These are phyloP conservation scores for Pycnomerus fuliginosus DNA, from an alignment of 2,888 invertebrate genomes.

Conservation along the genomic window DNA sequence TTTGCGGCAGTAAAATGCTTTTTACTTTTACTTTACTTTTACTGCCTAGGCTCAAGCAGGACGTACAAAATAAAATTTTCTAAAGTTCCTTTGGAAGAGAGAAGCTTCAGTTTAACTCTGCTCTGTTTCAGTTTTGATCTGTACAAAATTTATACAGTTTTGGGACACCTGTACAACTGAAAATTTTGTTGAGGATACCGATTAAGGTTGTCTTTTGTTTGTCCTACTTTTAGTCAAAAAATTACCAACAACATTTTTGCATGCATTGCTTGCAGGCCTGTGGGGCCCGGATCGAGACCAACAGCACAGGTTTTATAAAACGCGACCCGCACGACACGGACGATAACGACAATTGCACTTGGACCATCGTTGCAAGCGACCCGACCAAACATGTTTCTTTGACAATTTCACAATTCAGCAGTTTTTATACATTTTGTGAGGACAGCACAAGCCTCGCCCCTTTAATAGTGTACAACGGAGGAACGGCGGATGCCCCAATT, in stretches of 20 bases:
- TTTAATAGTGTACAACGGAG: conserved; percentile 66
- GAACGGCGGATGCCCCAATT: conserved; percentile 62
- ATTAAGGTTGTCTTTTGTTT: conserved; percentile 9
- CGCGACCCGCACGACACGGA: conserved; percentile 12
- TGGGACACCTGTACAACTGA: too few relatives aligned
- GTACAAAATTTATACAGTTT: too few relatives aligned
- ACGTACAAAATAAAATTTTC: too few relatives aligned
- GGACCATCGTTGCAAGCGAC: conserved; percentile 64
- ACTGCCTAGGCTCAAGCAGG: too few relatives aligned
- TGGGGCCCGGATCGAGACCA: conserved; percentile 65
- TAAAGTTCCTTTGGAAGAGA: too few relatives aligned
- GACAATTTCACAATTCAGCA: conserved; percentile 63
- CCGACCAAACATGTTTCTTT: conserved; percentile 66
- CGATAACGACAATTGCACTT: conserved; percentile 58
- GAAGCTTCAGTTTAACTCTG: too few relatives aligned
- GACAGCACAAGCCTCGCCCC: too few relatives aligned
- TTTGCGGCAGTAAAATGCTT: too few relatives aligned
- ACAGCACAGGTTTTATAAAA: conserved; percentile 53
- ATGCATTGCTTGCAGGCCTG: too few relatives aligned
- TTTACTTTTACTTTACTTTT: too few relatives aligned
- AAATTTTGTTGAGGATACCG: conserved; percentile 1
- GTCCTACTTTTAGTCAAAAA: conserved; percentile 6
- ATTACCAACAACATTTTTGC: conserved; percentile 21
- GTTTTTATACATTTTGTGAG: conserved; percentile 44
- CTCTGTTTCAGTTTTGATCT: too few relatives aligned